Base-by-base conservation (phyloP, 2,113 vertebrate species). In the Hemibagrus wyckioides region DNA sequence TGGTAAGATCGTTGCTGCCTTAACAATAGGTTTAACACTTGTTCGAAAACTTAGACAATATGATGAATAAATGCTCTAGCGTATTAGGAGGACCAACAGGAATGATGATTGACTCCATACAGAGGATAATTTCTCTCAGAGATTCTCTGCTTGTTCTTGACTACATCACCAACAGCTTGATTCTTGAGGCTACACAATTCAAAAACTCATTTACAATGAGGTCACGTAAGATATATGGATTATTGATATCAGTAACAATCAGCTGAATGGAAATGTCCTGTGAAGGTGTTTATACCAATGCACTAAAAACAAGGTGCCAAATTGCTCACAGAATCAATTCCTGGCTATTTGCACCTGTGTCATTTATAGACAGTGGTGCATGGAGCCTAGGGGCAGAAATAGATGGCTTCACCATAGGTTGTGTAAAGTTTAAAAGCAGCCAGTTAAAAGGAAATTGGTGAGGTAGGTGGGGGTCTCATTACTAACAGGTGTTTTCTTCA, bases 391-490 rank as follows among this genome's bases (percentile, higher is more conserved):
- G 83, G 89, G 84, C 28, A 83, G 63, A 56, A 21, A 61, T 86
- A 69, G 11, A 54, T 86, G 54, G 48, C 84, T 93, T 92, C 77
- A 91, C 59, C 84, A 90, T 82, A 85, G 52, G 71, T 41, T 79
- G 17, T 84, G 75, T 71, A 54, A 69, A 89, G 73, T 90, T 86
- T 86, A 88, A 90, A 81, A 36, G 84, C 73, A 57, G 87, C 50
- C 56, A 85, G 79, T 91, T 88, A 89, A 17, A 86, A 91, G 90
- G 91, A 76, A 89, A 92, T 94, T 94, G 91, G 90, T 88, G 90
- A 90, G 88, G 85, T 91, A 93, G 93, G 90, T 93, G 92, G 90
- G 89, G 82, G 88, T 89, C 91, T 93, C 88, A 93, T 90, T 91
- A 88, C 87, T 86, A 90, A 91, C 94, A 93, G 91, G 91, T 93